Evolutionary conservation across 1,140 invertebrate species (phyloP).

Genomic region (Spodoptera frugiperda): DNA sequence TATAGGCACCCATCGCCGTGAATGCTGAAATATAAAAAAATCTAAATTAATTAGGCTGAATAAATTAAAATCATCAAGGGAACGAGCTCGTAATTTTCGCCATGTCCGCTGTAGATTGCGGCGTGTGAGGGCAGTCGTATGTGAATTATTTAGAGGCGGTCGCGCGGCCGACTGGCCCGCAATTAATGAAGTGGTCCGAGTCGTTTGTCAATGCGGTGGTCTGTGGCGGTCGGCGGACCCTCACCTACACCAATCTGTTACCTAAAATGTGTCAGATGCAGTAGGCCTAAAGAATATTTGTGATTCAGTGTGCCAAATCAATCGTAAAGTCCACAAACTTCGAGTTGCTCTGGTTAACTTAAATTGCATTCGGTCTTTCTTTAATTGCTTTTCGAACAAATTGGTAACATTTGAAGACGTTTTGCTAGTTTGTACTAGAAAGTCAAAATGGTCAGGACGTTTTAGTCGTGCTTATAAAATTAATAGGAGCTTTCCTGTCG

Average conservation of each 20-base stretch:
- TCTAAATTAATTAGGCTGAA: constrained; percentile 56
- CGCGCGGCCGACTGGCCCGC: constrained; percentile 69
- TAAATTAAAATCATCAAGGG: constrained; percentile 52
- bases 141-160: constrained; percentile 83
- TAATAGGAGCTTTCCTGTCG: constrained; percentile 23
- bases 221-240: constrained; percentile 59
- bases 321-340: constrained; percentile 12
- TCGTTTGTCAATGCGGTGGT: constrained; percentile 77
- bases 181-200: constrained; percentile 82
- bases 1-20: constrained; percentile 43
- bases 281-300: constrained; percentile 55
- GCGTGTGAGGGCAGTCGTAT: constrained; percentile 62
- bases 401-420: neutral
- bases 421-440: neutral
- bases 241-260: constrained; percentile 67
- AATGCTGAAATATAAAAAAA: constrained; percentile 49
- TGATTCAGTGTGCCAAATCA: constrained; percentile 47
- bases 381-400: constrained; percentile 23
- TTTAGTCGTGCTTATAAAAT: constrained; percentile 17
- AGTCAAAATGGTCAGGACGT: neutral
- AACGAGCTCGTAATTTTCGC: constrained; percentile 58
- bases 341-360: neutral
- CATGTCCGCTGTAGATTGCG: constrained; percentile 61
- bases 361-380: constrained; percentile 16
- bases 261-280: constrained; percentile 67